Evolutionary conservation across 1,140 invertebrate genomes (phyloP).

Genomic region (Drosophila kepulauana): DNA sequence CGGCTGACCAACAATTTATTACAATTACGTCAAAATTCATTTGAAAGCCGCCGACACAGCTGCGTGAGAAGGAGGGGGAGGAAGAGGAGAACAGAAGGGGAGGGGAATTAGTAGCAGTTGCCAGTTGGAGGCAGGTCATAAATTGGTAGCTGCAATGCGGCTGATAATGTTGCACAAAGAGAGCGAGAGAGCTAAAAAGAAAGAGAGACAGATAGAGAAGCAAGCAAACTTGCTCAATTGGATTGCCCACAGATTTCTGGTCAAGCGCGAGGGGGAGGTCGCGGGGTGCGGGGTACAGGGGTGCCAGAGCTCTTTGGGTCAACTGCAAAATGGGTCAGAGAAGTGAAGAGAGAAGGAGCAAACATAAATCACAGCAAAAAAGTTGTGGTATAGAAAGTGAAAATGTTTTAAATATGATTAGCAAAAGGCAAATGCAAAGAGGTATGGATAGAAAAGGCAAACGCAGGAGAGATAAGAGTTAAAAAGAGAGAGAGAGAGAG

Average conservation of each 20-base stretch:
- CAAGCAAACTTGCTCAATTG: constrained; percentile 61
- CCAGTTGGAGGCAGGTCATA: constrained; percentile 47
- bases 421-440: constrained; percentile 8
- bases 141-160: constrained; percentile 77
- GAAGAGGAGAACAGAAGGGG: too few species aligned
- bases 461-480: not conserved
- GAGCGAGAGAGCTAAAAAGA: not conserved
- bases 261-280: constrained; percentile 8
- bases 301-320: constrained; percentile 49
- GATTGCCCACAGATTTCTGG: constrained; percentile 59
- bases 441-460: not conserved
- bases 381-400: constrained; percentile 48
- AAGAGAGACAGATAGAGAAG: constrained; percentile 6
- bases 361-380: constrained; percentile 68
- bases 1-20: constrained; percentile 79
- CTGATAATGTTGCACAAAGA: constrained; percentile 65
- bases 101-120: not conserved
- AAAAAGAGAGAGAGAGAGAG: not conserved
- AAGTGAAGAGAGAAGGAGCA: constrained; percentile 11
- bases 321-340: constrained; percentile 60
- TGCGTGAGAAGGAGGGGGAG: constrained; percentile 2
- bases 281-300: not conserved
- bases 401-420: constrained; percentile 49
- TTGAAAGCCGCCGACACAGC: constrained; percentile 60
- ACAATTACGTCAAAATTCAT: constrained; percentile 83